Conservation (phyloP, 2,888 invertebrate genomes). For the Arenicola marina region DNA sequence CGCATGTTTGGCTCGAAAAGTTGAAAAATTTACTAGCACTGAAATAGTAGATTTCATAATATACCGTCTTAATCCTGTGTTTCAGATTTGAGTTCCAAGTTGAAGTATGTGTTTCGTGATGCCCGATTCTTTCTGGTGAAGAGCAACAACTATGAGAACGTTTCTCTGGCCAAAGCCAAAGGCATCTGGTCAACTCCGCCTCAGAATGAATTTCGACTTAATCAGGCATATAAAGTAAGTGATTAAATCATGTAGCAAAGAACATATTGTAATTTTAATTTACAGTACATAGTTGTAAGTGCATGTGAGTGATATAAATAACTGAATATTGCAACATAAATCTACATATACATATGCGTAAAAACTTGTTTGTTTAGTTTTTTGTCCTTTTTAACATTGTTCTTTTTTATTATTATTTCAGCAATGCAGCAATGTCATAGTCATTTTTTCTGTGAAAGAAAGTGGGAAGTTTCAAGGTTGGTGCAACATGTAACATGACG, state of each 20-base stretch:
- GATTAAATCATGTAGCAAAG: background rate
- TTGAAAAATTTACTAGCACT: too few species aligned
- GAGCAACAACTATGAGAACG: conserved; percentile 96
- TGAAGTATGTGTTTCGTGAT: conserved; percentile 92
- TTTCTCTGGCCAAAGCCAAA: conserved; percentile 85
- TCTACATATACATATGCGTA: background rate
- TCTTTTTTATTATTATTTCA: conserved; percentile 2
- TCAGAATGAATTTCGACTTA: conserved; percentile 93
- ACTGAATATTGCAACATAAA: too few species aligned
- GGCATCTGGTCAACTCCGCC: conserved; percentile 98
- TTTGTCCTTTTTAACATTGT: background rate
- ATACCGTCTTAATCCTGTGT: background rate
- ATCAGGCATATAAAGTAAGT: conserved; percentile 79
- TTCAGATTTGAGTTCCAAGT: conserved; percentile 34
- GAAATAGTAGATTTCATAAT: too few species aligned
- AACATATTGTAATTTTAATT: background rate
- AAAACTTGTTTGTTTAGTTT: background rate
- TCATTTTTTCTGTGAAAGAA: conserved; percentile 97
- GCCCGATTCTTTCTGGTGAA: conserved; percentile 95
- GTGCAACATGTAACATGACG: background rate
- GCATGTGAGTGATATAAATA: too few species aligned
- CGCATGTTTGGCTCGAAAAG: too few species aligned
- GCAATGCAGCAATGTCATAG: conserved; percentile 74
- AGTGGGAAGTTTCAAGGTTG: conserved; percentile 79
- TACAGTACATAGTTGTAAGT: too few species aligned